Percentiles rank a stretch among this genome's conserved stretches.
phyloP scores from a whole-genome alignment of 2,888 invertebrate genomes.

The Griposia aprilina region DNA sequence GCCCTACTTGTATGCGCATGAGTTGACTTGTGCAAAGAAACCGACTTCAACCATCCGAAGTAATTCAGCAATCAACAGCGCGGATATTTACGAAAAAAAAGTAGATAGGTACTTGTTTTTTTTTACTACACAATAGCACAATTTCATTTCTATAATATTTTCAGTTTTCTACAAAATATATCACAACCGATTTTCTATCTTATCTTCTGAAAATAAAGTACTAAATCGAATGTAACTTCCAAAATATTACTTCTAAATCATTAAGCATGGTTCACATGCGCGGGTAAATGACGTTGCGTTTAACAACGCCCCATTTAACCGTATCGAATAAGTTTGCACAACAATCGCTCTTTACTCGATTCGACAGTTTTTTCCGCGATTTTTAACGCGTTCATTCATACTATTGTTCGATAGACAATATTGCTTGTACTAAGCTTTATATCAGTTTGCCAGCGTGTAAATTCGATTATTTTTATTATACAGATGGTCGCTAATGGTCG shows the following conservation, averaged over 20 bases:
- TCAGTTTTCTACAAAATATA: constrained; percentile 7
- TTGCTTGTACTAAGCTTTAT: constrained; percentile 76
- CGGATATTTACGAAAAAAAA: constrained; percentile 70
- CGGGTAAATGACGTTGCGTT: constrained; percentile 80
- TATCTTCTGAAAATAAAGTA: constrained; percentile 10
- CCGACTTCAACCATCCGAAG: constrained; percentile 66
- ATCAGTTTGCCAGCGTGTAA: constrained; percentile 85
- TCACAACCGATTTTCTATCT: neutral
- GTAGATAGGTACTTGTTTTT: constrained; percentile 45
- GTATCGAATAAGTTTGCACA: constrained; percentile 89
- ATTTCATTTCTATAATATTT: constrained; percentile 62
- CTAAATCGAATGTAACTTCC: constrained; percentile 21
- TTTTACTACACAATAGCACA: constrained; percentile 43
- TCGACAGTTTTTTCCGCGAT: constrained; percentile 85
- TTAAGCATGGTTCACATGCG: constrained; percentile 87
- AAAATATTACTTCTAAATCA: constrained; percentile 83
- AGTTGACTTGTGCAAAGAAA: constrained; percentile 83
- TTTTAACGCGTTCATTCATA: constrained; percentile 84
- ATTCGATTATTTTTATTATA: constrained; percentile 88
- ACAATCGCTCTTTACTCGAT: constrained; percentile 89
- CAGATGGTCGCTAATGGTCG: constrained; percentile 82
- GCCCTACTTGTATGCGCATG: constrained; percentile 83
- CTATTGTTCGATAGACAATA: constrained; percentile 80
- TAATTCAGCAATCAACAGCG: constrained; percentile 73
- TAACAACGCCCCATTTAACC: constrained; percentile 88